Base-by-base conservation (phyloP, 2,888 invertebrate genomes). In the Diogma glabrata region DNA sequence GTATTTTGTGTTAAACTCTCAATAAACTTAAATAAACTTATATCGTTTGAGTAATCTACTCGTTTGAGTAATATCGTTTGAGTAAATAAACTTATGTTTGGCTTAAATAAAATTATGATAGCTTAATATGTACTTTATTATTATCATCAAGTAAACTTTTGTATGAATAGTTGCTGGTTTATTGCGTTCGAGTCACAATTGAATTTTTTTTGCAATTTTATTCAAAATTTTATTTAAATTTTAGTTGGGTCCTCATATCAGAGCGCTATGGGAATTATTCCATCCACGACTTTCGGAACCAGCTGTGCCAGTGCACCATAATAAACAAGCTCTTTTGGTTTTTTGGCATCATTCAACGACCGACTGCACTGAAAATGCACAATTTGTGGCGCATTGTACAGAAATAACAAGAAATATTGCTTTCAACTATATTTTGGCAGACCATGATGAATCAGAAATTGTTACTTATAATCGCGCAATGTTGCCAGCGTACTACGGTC, bases 391-490 rank as follows among this genome's bases (percentile, higher is more conserved):
- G 52, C 82, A 86, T 63, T 92, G 92, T 70, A 82, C 84, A 38
- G 81, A 87, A 61, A 87, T 94, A 55, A 87, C 85, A 46, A 91
- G 93, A 70, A 92, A 95, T 69, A 92, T 95, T 69, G 93, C 92
- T 56, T 94, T 92, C 74, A 95, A 93, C 70, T 94, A 94, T 64
- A 94, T 94, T 68, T 74, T 94, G 55, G 94, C 94, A 57, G 94
- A 95, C 73, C 94, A 94, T 67, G 94, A 94, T 60, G 94, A 95
- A 69, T 90, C 93, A 63, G 94, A 95, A 64, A 92, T 94, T 55
- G 88, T 94, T 43, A 79, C 90, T 60, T 94, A 91, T 71, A 95
- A 95, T 72, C 82, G 93, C 55, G 83, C 87, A 19, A 94, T 93
- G 91, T 71, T 95, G 63, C 94, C 94, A 2, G 89, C 93, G 9